A percentile compares a stretch with the other conserved stretches of the same genome.
These are phyloP conservation scores for Microhierax caerulescens DNA, from an alignment of 2,797 vertebrate genomes.

Conservation along the genomic window DNA sequence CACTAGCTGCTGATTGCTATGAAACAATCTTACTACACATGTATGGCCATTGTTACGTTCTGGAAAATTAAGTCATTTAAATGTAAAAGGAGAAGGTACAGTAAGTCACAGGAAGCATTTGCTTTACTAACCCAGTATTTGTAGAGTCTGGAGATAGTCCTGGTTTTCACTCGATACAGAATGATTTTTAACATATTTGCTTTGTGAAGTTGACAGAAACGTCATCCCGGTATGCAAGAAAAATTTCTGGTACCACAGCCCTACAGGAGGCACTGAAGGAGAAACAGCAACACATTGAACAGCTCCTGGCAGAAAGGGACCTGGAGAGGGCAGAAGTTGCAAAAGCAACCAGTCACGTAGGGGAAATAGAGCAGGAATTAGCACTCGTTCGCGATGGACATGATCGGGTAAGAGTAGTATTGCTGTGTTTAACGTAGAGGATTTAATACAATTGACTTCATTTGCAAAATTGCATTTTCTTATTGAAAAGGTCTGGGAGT, in stretches of 20 bases:
- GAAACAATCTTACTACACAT: background rate
- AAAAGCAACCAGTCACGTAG: conserved; percentile 93
- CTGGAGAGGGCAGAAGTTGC: conserved; percentile 96
- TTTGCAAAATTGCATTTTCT: background rate
- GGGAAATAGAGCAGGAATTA: conserved; percentile 94
- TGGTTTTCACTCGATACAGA: background rate
- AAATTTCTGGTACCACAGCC: conserved; percentile 97
- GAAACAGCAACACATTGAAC: conserved; percentile 99
- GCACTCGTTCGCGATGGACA: conserved; percentile 89
- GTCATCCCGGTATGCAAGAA: conserved; percentile 92
- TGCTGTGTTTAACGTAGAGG: background rate
- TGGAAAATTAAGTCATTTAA: background rate
- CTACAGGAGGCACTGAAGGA: conserved; percentile 97
- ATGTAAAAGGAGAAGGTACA: background rate
- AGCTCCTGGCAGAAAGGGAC: conserved; percentile 95
- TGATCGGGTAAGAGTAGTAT: conserved; percentile 84
- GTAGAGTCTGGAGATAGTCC: background rate
- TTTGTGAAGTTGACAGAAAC: conserved; percentile 92
- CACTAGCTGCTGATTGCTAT: background rate
- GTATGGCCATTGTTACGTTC: background rate
- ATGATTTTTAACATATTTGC: conserved; percentile 8
- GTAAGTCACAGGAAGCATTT: background rate
- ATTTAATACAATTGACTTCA: background rate
- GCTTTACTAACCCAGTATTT: conserved; percentile 31
- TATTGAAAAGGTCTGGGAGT: background rate